Evolutionary conservation across 2,113 vertebrate genomes (phyloP).

Genomic region (Zeus faber): DNA sequence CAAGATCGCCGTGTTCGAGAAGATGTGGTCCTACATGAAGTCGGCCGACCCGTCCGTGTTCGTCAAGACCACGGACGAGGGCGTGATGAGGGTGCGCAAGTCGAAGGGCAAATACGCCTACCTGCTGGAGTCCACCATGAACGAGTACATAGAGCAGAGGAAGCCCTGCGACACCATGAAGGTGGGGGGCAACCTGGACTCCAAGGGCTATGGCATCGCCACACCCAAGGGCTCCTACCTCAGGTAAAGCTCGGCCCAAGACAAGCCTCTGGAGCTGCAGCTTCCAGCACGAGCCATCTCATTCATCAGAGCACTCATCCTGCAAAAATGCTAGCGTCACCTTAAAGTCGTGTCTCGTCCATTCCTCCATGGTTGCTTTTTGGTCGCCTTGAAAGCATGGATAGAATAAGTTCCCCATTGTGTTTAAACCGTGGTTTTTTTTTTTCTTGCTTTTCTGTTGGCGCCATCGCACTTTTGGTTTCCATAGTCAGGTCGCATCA

Average conservation of each 20-base stretch:
- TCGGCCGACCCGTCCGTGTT: conserved; percentile 96
- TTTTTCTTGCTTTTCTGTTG: too few relatives aligned
- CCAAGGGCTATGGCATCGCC: conserved; percentile 98
- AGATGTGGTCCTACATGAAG: conserved; percentile 99
- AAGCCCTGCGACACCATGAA: conserved; percentile 99
- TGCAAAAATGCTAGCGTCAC: too few relatives aligned
- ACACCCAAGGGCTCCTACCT: conserved; percentile 95
- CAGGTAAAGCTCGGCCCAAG: conserved; percentile 81
- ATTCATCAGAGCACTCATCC: too few relatives aligned
- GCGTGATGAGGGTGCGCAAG: conserved; percentile 93
- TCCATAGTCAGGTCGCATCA: too few relatives aligned
- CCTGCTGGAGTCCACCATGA: conserved; percentile 98
- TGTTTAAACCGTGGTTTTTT: too few relatives aligned
- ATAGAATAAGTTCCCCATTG: too few relatives aligned
- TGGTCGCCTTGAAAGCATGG: too few relatives aligned
- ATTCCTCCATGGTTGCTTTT: too few relatives aligned
- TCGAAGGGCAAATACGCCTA: conserved; percentile 99
- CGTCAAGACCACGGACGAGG: conserved; percentile 96
- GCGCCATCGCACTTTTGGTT: too few relatives aligned
- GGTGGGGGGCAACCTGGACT: conserved; percentile 99
- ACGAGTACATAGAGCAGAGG: conserved; percentile 97
- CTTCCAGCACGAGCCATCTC: too few relatives aligned
- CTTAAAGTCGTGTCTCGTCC: too few relatives aligned
- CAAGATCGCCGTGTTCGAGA: conserved; percentile 98
- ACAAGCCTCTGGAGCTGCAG: too few relatives aligned